phyloP scores from a whole-genome alignment of 2,113 vertebrate genomes.

The Emberiza fucata region DNA sequence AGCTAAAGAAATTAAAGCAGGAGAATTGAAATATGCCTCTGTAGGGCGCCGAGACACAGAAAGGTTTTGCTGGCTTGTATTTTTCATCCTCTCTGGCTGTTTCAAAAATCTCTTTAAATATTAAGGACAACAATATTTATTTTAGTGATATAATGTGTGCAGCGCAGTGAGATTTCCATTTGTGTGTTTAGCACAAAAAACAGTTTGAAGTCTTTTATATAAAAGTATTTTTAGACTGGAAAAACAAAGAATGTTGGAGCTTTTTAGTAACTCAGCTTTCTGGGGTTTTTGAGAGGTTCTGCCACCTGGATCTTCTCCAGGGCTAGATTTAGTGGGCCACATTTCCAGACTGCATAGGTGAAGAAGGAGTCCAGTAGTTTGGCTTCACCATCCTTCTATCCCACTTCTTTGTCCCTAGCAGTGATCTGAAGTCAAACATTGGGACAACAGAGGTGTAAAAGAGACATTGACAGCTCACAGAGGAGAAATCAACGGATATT shows the following conservation, averaged over 20 bases:
- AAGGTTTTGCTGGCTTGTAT: neutral
- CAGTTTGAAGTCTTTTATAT: neutral
- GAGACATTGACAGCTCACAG: neutral
- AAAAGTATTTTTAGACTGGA: slow-evolving; percentile 10
- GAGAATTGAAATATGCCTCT: neutral
- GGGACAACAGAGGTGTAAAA: neutral
- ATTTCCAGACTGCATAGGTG: neutral
- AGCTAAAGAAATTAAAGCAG: slow-evolving; percentile 30
- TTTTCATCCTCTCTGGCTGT: slow-evolving; percentile 32
- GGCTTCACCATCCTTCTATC: neutral
- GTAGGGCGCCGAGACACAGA: neutral
- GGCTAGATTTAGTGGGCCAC: neutral
- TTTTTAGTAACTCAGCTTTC: neutral
- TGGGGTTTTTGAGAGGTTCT: neutral
- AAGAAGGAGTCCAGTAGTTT: neutral
- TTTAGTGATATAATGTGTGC: slow-evolving; percentile 34
- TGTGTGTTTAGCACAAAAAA: slow-evolving; percentile 25
- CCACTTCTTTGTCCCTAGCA: neutral
- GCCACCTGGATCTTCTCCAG: neutral
- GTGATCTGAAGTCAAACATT: neutral
- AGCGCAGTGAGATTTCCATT: slow-evolving; percentile 30
- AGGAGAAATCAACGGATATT: neutral
- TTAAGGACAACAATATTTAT: slow-evolving; percentile 62
- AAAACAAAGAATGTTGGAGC: neutral
- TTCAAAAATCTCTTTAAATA: slow-evolving; percentile 61